Evolutionary conservation across 2,113 vertebrate species (phyloP).

Genomic region (Paralichthys olivaceus): DNA sequence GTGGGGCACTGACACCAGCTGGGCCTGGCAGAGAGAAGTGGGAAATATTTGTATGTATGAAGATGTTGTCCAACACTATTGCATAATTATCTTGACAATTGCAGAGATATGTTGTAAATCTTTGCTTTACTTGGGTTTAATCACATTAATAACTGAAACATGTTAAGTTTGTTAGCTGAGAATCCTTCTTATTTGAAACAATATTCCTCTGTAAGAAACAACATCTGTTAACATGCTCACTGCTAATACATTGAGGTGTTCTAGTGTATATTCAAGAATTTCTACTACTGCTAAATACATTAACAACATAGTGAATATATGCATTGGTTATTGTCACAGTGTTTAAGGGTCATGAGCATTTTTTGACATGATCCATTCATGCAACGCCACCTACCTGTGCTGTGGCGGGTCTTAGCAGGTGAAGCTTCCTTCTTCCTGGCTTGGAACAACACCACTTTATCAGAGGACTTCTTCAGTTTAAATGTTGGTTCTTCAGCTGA

Average conservation of each 20-base stretch:
- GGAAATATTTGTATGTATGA: background rate
- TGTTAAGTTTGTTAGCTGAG: too few relatives aligned
- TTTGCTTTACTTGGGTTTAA: background rate
- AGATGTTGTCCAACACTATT: background rate
- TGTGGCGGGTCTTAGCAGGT: conserved; percentile 33
- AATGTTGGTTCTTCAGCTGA: conserved; percentile 79
- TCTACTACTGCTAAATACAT: too few relatives aligned
- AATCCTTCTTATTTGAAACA: too few relatives aligned
- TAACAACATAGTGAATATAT: background rate
- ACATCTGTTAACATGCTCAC: background rate
- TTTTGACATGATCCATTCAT: background rate
- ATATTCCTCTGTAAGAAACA: background rate
- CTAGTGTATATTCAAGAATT: too few relatives aligned
- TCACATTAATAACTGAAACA: too few relatives aligned
- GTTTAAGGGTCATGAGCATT: background rate
- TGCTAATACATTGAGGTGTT: too few relatives aligned
- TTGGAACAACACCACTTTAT: conserved; percentile 84
- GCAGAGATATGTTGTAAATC: background rate
- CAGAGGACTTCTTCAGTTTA: conserved; percentile 82
- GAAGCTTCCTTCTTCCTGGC: conserved; percentile 76
- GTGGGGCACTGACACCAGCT: conserved; percentile 1
- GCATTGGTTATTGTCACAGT: background rate
- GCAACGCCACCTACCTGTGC: conserved; percentile 43
- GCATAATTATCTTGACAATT: background rate
- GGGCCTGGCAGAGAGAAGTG: conserved; percentile 9